Evolutionary conservation across 2,113 vertebrate genomes (phyloP).

Genomic region (Eonycteris spelaea): DNA sequence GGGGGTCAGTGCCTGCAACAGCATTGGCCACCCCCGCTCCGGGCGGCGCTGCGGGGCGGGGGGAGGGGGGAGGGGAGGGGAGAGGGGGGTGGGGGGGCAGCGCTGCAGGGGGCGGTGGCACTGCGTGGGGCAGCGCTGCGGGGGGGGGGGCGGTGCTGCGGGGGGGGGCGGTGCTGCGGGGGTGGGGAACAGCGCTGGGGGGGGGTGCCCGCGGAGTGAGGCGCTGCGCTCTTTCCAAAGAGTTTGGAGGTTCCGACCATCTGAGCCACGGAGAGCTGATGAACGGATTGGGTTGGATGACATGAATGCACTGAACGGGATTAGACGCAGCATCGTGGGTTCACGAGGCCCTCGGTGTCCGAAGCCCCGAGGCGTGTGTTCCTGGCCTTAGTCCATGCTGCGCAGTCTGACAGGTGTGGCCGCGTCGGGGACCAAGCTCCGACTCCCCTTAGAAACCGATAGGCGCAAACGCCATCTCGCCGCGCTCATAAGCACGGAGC

Average conservation of each 20-base stretch:
- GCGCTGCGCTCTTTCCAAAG: background rate
- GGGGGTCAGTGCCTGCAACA: too few relatives aligned
- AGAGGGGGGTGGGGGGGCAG: too few relatives aligned
- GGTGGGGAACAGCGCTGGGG: background rate
- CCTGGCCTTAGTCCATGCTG: background rate
- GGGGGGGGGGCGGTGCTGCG: too few relatives aligned
- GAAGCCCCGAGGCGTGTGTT: background rate
- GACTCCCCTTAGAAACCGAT: background rate
- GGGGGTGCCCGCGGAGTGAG: too few relatives aligned
- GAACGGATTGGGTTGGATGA: background rate
- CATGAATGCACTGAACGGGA: background rate
- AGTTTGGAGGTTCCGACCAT: background rate
- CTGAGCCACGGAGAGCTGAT: background rate
- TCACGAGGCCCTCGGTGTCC: background rate
- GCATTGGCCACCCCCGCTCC: too few relatives aligned
- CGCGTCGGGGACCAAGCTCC: accelerated
- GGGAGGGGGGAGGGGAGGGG: too few relatives aligned
- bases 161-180: too few relatives aligned
- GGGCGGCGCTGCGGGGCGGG: too few relatives aligned
- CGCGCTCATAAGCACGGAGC: background rate
- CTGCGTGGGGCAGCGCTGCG: too few relatives aligned
- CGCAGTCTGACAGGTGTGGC: too few relatives aligned
- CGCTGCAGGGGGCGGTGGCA: too few relatives aligned
- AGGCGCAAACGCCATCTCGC: background rate
- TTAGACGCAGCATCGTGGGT: background rate